Evolutionary conservation across 2,797 vertebrate species (phyloP).

Genomic region (Nannoperca obscura): DNA sequence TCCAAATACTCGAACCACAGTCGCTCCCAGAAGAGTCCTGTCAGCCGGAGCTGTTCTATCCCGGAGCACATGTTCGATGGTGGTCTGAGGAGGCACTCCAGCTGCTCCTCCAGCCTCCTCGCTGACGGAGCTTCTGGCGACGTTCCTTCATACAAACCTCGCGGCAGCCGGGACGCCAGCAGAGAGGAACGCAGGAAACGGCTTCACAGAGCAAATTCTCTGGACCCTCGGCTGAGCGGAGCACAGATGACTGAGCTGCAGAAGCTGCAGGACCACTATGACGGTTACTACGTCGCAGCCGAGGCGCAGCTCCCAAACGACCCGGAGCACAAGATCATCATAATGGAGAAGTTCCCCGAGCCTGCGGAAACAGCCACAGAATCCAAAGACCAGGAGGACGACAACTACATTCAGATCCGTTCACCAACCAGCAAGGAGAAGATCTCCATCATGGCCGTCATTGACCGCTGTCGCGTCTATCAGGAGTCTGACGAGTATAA

Average conservation of each 20-base stretch:
- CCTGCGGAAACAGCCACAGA: not conserved
- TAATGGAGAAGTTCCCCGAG: slow-evolving; percentile 84
- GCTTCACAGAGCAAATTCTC: slow-evolving; percentile 67
- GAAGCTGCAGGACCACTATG: slow-evolving; percentile 38
- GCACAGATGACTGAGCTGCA: slow-evolving; percentile 49
- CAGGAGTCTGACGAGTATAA: slow-evolving; percentile 86
- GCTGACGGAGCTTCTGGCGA: not conserved
- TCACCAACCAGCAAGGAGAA: slow-evolving; percentile 88
- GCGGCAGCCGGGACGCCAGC: not conserved
- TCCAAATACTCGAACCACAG: slow-evolving; percentile 82
- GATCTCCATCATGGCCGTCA: slow-evolving; percentile 85
- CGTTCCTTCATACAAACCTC: not conserved
- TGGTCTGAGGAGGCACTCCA: slow-evolving; percentile 59
- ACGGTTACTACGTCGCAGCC: slow-evolving; percentile 76
- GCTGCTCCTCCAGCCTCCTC: slow-evolving; percentile 51
- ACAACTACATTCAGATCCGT: slow-evolving; percentile 85
- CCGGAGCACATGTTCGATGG: slow-evolving; percentile 78
- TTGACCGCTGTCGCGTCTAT: slow-evolving; percentile 87
- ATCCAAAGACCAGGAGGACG: slow-evolving; percentile 34
- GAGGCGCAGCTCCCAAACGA: slow-evolving; percentile 76
- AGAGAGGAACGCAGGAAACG: slow-evolving; percentile 34
- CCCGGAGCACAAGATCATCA: slow-evolving; percentile 75
- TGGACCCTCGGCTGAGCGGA: slow-evolving; percentile 51
- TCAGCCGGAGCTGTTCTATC: slow-evolving; percentile 80
- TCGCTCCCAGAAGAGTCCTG: not conserved